Evolutionary conservation across 1,140 invertebrate species (phyloP).

Genomic region (Ooceraea biroi): DNA sequence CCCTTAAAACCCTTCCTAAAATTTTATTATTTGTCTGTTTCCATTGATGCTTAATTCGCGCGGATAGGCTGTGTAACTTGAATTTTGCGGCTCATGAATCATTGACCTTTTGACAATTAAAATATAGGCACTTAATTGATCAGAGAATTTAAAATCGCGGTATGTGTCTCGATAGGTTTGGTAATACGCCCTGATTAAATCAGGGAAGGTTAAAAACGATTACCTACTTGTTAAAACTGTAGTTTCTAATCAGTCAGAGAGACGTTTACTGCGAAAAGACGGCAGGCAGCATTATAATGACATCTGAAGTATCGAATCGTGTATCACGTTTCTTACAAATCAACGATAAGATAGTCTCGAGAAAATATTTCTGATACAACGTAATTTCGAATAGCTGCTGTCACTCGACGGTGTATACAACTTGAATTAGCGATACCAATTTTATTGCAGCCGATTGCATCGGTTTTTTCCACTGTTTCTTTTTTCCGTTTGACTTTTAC

Average conservation of each 20-base stretch:
- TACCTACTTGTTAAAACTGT: not conserved
- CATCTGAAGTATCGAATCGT: slow-evolving; percentile 10
- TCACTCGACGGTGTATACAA: not conserved
- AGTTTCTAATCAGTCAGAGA: not conserved
- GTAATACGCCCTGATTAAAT: not conserved
- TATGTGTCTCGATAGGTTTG: not conserved
- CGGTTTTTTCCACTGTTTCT: not conserved
- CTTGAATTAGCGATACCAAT: slow-evolving; percentile 2
- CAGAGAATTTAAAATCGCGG: not conserved
- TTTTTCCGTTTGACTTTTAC: not conserved
- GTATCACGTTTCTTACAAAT: slow-evolving; percentile 52
- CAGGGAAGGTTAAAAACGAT: slow-evolving; percentile 19
- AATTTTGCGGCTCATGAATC: not conserved
- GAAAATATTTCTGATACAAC: slow-evolving; percentile 21
- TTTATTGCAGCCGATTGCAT: slow-evolving; percentile 10
- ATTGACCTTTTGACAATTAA: not conserved
- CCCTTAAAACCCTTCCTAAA: not conserved
- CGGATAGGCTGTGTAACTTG: not conserved
- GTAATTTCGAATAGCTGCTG: slow-evolving; percentile 2
- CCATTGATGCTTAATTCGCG: not conserved
- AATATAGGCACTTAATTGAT: not conserved
- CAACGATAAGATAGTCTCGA: slow-evolving; percentile 61
- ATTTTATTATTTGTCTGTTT: not conserved
- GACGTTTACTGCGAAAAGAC: not conserved
- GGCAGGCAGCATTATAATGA: slow-evolving; percentile 19